Base-by-base conservation (phyloP, 1,140 invertebrate species). In the Delia radicum region DNA sequence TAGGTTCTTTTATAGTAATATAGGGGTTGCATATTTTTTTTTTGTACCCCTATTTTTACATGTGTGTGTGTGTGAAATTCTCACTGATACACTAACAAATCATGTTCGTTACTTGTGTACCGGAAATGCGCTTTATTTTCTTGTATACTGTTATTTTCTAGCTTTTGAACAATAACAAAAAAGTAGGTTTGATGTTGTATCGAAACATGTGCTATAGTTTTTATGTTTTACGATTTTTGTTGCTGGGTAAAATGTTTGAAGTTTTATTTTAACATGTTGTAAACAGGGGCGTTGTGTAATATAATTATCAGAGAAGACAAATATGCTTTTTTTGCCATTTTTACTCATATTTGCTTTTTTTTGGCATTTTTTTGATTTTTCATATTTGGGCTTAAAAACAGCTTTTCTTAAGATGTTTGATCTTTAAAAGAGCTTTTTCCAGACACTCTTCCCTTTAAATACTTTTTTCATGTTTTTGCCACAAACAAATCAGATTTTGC, bases 1-100 rank as follows among this genome's bases (percentile, higher is more conserved):
- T 69, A 69, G 65, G 65, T 69, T 33, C 65, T 37, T 69, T 37
- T n/a, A n/a, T 69, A n/a, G n/a, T 33, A n/a, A n/a, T n/a, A n/a
- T 37, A 37, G 65, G 29, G 65, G 65, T 69, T 69, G 65, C 65
- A 21, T 24, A 31, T 3, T 33, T 33, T 33, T n/a, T 69, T 37
- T 8, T 21, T 21, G 29, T 0, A 55, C 48, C 15, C 46, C 15
- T 21, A 55, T 3, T 18, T 21, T 55, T 21, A 15, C 18, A 55
- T 21, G 12, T 37, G 33, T 37, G 8, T 37, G 33, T 37, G 13
- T 37, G 33, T 13, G 33, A 13, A n/a, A n/a, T n/a, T n/a, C 33
- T 37, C 1, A 37, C 33, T 37, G 3, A n/a, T n/a, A n/a, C n/a
- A n/a, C n/a, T n/a, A n/a, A n/a, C n/a, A n/a, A n/a, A n/a, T n/a